Evolutionary conservation across 2,113 vertebrate species (phyloP), one percentile per base, ranked within the genome.

Genomic region (Salvator merianae): DNA sequence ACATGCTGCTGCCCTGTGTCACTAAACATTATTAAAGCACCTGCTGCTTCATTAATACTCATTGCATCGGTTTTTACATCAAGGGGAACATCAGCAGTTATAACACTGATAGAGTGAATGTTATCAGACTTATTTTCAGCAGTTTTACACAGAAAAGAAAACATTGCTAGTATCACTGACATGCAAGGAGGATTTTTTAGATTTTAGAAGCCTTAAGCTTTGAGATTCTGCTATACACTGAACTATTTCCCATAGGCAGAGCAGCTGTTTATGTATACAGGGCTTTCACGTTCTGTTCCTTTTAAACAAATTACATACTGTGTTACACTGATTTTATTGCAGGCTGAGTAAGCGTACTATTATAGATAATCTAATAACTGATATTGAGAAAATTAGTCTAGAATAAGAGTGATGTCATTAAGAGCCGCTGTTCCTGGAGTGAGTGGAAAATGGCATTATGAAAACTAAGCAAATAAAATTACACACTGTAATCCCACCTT

Each of bases 161-260:
- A 53, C 55, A 7, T 7, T 53, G 72, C 47, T 3, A 30, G 86
- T 66, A 47, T 80, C 69, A 50, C 32, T 65, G 89, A 83, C 62
- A 62, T 87, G 82, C 68, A 12, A 0, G 26, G 53, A 84, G 63
- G 22, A 72, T 47, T 88, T 90, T n/a, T 89, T 87, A 84, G 86
- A 86, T 79, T 76, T 40, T 87, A 74, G 1, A 65, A 71, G 84
- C 86, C 74, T 86, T 80, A 86, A 91, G 75, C 86, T 87, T 70
- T 84, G 88, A 81, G 89, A 86, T 91, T 82, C 88, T 87, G 72
- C 81, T 88, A 83, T 84, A 83, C 74, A 80, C 86, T 73, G 78
- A 66, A 82, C 55, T 65, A 66, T 65, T 90, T 87, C 89, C 74
- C 82, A 24, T 74, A 90, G 84, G 74, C 50, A 70, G 0, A 65